A percentile compares a stretch with the other conserved stretches of the same genome.
Evolutionary conservation across 2,113 vertebrate species (phyloP).

Genomic region (Sceloporus undulatus): DNA sequence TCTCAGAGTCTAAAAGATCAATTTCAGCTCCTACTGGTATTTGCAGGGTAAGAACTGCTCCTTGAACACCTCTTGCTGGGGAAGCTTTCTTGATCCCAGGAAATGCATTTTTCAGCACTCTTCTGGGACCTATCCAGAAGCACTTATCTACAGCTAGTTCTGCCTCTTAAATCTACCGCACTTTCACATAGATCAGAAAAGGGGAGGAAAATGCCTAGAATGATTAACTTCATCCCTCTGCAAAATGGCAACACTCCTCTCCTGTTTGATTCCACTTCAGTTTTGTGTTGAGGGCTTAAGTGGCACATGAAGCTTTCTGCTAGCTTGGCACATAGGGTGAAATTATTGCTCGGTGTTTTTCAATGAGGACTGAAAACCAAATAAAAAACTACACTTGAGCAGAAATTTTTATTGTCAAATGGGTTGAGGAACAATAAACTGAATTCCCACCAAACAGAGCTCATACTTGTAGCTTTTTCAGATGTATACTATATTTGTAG

Average conservation of each 20-base stretch:
- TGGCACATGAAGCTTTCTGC: not conserved
- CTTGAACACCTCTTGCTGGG: not conserved
- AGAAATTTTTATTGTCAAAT: constrained; percentile 8
- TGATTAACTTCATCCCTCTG: not conserved
- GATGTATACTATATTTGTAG: not conserved
- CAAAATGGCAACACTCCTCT: not conserved
- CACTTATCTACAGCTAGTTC: not conserved
- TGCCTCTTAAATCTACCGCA: constrained; percentile 30
- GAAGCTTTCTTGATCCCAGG: not conserved
- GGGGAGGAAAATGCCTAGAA: not conserved
- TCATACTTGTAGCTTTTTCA: not conserved
- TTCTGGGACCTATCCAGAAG: constrained; percentile 36
- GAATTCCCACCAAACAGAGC: not conserved
- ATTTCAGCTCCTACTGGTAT: not conserved
- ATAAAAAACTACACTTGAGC: not conserved
- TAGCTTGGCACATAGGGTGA: not conserved
- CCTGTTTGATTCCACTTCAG: not conserved
- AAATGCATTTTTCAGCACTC: not conserved
- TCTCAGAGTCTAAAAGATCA: not conserved
- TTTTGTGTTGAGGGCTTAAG: constrained; percentile 1
- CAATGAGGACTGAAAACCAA: not conserved
- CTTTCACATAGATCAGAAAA: not conserved
- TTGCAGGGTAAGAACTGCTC: not conserved
- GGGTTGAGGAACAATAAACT: not conserved
- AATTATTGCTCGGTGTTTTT: not conserved